A percentile compares a stretch with the other conserved stretches of the same genome.
Conservation (phyloP, 1,140 invertebrate genomes). For the Panagrolaimus sp. region DNA sequence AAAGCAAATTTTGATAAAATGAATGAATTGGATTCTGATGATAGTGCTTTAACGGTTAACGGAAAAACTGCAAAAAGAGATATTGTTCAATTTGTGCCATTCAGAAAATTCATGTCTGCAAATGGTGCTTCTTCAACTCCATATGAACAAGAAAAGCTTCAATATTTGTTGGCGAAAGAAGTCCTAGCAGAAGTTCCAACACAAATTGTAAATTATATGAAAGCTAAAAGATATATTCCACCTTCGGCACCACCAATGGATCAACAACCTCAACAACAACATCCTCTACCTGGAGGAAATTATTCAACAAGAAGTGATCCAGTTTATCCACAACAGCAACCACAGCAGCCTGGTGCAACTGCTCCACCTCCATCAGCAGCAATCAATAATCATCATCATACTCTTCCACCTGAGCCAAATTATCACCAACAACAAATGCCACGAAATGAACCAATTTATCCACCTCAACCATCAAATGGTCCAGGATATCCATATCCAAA, state of each 20-base stretch:
- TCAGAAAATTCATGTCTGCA: slow-evolving; percentile 43
- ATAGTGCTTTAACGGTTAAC: slow-evolving; percentile 9
- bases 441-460: too few species aligned
- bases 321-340: too few species aligned
- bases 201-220: slow-evolving; percentile 42
- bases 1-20: slow-evolving; percentile 47
- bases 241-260: slow-evolving; percentile 6
- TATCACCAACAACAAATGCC: too few species aligned
- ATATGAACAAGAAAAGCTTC: slow-evolving; percentile 21
- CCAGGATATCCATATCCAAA: too few species aligned
- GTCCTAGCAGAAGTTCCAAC: slow-evolving; percentile 44
- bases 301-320: background rate
- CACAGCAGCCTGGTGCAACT: too few species aligned
- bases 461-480: too few species aligned
- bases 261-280: background rate
- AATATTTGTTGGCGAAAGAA: slow-evolving; percentile 36
- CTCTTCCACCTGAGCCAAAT: too few species aligned
- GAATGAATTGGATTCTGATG: slow-evolving; percentile 35
- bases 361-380: too few species aligned
- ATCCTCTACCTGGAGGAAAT: background rate
- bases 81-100: slow-evolving; percentile 48
- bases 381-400: too few species aligned
- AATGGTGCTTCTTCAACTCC: slow-evolving; percentile 18
- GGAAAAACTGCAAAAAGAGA: slow-evolving; percentile 25
- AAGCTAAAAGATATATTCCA: slow-evolving; percentile 24